These are phyloP conservation scores for Scatophagus argus DNA, from an alignment of 2,113 vertebrate genomes.

Conservation along the genomic window DNA sequence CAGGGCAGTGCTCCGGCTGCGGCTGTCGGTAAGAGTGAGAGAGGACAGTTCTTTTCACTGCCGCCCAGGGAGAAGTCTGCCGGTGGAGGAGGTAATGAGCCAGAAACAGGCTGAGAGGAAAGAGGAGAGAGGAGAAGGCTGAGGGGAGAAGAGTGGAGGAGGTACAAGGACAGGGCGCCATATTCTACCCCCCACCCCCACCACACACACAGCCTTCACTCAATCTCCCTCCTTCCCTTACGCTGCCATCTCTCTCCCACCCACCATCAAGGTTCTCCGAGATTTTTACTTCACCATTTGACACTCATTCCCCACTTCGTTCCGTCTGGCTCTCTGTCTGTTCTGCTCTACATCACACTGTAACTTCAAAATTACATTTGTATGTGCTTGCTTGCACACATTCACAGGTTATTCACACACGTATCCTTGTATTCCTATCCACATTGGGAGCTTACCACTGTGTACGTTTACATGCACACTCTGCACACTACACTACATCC, in stretches of 20 bases:
- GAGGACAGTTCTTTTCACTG: slow-evolving; percentile 83
- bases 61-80: slow-evolving; percentile 82
- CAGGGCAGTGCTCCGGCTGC: slow-evolving; percentile 73
- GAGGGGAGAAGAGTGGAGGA: slow-evolving; percentile 73
- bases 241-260: slow-evolving; percentile 31
- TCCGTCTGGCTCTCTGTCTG: slow-evolving; percentile 53
- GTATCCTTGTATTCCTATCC: slow-evolving; percentile 35
- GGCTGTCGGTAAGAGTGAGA: slow-evolving; percentile 73
- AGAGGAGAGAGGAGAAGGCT: slow-evolving; percentile 67
- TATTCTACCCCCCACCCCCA: slow-evolving; percentile 36
- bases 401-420: slow-evolving; percentile 40
- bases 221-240: slow-evolving; percentile 58
- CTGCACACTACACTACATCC: slow-evolving; percentile 31
- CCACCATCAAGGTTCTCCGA: slow-evolving; percentile 65
- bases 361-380: slow-evolving; percentile 66
- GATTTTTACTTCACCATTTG: slow-evolving; percentile 48
- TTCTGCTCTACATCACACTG: slow-evolving; percentile 69
- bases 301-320: slow-evolving; percentile 58
- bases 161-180: slow-evolving; percentile 79
- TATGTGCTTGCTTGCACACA: slow-evolving; percentile 53
- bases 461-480: slow-evolving; percentile 28
- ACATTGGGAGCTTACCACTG: slow-evolving; percentile 21
- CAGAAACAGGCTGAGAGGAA: slow-evolving; percentile 81
- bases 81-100: slow-evolving; percentile 85
- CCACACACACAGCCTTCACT: slow-evolving; percentile 66